Conservation (phyloP, 2,797 vertebrate species). For the Rhodeus uyekii region DNA sequence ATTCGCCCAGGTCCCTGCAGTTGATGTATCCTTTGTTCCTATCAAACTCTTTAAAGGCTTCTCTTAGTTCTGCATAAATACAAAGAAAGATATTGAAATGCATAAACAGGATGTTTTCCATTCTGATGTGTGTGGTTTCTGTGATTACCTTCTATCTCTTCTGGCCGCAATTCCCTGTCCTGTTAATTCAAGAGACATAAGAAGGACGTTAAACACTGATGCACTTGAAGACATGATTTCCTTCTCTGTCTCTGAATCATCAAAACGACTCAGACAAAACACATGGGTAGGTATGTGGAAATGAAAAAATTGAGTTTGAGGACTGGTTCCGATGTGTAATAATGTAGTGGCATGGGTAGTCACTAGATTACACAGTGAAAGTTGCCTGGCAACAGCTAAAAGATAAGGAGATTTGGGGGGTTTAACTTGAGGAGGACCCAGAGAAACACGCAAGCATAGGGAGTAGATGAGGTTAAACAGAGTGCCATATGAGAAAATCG, state of each 20-base stretch:
- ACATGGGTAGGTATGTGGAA: background rate
- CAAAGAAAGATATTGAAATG: background rate
- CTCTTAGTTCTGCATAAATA: conserved; percentile 83
- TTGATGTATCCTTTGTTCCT: conserved; percentile 89
- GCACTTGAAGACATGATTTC: background rate
- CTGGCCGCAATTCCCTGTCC: conserved; percentile 79
- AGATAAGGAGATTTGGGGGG: conserved; percentile 66
- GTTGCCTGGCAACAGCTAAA: conserved; percentile 58
- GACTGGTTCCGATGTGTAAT: background rate
- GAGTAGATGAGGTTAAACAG: conserved; percentile 8
- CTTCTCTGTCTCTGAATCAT: background rate
- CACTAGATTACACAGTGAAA: conserved; percentile 55
- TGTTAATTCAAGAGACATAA: conserved; percentile 56
- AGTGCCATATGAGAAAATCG: conserved; percentile 25
- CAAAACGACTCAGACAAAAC: conserved; percentile 1
- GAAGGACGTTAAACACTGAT: background rate
- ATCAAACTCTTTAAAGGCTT: conserved; percentile 92
- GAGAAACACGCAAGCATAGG: conserved; percentile 27
- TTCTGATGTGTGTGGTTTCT: background rate
- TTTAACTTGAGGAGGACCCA: conserved; percentile 57
- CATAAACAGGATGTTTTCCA: background rate
- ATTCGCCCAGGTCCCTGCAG: conserved; percentile 90
- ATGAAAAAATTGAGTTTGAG: background rate
- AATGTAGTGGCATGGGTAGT: background rate
- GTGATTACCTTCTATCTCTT: conserved; percentile 78